Evolutionary conservation across 2,888 invertebrate genomes (phyloP).

Genomic region (Volucella zonaria): DNA sequence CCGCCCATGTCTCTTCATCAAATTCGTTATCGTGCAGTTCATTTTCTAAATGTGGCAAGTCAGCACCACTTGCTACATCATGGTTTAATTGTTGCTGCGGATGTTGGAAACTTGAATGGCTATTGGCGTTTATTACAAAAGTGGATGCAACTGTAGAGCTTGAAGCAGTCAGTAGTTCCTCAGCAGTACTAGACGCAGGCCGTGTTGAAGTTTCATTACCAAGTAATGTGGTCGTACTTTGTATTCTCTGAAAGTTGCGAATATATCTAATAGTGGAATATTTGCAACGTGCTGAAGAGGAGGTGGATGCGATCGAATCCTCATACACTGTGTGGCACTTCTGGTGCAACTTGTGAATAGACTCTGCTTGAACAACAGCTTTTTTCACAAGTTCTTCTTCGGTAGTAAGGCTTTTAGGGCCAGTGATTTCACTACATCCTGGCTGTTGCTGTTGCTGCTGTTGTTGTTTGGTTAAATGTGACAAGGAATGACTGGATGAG

Average conservation of each 20-base stretch:
- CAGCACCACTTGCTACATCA: slow-evolving; percentile 53
- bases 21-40: slow-evolving; percentile 75
- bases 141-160: slow-evolving; percentile 32
- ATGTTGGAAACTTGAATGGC: slow-evolving; percentile 47
- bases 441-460: slow-evolving; percentile 63
- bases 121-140: slow-evolving; percentile 46
- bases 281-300: slow-evolving; percentile 80
- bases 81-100: slow-evolving; percentile 45
- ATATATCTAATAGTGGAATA: slow-evolving; percentile 77
- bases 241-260: slow-evolving; percentile 72
- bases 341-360: slow-evolving; percentile 41
- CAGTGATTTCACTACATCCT: slow-evolving; percentile 49
- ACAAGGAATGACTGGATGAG: slow-evolving; percentile 75
- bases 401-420: slow-evolving; percentile 39
- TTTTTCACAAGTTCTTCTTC: slow-evolving; percentile 53
- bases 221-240: slow-evolving; percentile 35
- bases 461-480: slow-evolving; percentile 72
- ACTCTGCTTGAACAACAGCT: slow-evolving; percentile 16
- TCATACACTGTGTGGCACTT: slow-evolving; percentile 57
- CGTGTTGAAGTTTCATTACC: slow-evolving; percentile 24
- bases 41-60: slow-evolving; percentile 71
- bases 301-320: slow-evolving; percentile 75
- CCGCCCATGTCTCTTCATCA: slow-evolving; percentile 81
- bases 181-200: background rate
- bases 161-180: slow-evolving; percentile 22